Conservation (phyloP, 2,797 vertebrate genomes). For the Vipera latastei region DNA sequence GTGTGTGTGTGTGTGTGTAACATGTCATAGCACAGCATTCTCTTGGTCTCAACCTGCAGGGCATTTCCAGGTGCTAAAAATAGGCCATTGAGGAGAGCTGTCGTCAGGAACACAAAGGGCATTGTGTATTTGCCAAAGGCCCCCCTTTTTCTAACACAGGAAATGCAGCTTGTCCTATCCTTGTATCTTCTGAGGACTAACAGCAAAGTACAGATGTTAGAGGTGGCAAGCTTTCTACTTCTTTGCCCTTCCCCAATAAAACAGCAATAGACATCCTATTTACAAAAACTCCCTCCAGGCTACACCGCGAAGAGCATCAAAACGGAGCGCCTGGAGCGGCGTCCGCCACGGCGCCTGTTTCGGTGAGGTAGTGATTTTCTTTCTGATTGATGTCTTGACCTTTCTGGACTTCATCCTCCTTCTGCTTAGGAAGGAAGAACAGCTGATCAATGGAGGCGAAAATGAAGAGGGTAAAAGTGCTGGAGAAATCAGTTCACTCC, state of each 20-base stretch:
- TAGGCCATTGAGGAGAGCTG: background rate
- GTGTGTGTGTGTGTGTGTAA: background rate
- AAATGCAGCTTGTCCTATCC: background rate
- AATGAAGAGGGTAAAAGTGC: background rate
- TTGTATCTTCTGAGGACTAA: background rate
- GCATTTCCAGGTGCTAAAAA: background rate
- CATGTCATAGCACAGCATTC: background rate
- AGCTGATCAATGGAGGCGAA: background rate
- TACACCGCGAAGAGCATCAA: background rate
- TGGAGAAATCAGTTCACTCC: background rate
- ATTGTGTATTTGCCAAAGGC: background rate
- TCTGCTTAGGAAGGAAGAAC: background rate
- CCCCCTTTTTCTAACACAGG: background rate
- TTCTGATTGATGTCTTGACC: background rate
- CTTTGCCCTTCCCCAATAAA: background rate
- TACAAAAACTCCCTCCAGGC: slow-evolving; percentile 14
- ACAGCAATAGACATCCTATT: background rate
- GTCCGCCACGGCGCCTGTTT: background rate
- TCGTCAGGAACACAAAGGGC: background rate
- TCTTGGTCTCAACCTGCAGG: background rate
- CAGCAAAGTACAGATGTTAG: background rate
- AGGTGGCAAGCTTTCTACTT: background rate
- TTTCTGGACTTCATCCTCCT: slow-evolving; percentile 2
- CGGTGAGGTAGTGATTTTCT: background rate
- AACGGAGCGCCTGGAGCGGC: background rate